phyloP scores from a whole-genome alignment of 53 echinoderm and acorn worm species.

The Echinometra lucunter region DNA sequence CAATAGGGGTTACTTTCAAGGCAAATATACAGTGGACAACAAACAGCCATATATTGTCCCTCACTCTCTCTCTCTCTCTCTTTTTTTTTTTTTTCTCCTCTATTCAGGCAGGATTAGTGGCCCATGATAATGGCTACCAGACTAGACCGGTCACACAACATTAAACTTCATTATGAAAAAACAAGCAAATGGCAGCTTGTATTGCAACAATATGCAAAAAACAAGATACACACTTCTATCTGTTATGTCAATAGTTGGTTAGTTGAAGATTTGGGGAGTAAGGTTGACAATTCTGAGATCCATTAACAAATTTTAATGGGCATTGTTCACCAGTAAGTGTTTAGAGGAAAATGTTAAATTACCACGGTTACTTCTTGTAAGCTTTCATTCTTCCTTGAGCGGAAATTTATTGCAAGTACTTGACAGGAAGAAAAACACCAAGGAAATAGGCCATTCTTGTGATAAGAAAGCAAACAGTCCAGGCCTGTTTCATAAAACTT shows the following conservation, averaged over 20 bases:
- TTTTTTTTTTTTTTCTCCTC: neutral
- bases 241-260: too few relatives aligned
- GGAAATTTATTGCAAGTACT: neutral
- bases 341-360: neutral
- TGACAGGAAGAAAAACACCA: constrained; percentile 12
- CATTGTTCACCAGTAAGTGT: neutral
- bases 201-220: neutral
- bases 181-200: neutral
- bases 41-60: neutral
- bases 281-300: neutral
- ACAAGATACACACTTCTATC: neutral
- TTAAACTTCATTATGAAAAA: neutral
- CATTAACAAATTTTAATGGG: neutral
- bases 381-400: neutral
- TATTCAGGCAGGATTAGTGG: neutral
- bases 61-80: too few relatives aligned
- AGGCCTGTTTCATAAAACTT: too few relatives aligned
- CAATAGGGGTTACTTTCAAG: neutral
- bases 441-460: neutral
- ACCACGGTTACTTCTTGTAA: neutral
- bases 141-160: neutral
- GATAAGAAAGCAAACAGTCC: neutral
- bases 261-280: neutral
- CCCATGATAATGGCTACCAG: neutral
- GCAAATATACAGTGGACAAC: neutral